phyloP scores from a whole-genome alignment of 2,797 vertebrate genomes.

The Pseudopleuronectes americanus region DNA sequence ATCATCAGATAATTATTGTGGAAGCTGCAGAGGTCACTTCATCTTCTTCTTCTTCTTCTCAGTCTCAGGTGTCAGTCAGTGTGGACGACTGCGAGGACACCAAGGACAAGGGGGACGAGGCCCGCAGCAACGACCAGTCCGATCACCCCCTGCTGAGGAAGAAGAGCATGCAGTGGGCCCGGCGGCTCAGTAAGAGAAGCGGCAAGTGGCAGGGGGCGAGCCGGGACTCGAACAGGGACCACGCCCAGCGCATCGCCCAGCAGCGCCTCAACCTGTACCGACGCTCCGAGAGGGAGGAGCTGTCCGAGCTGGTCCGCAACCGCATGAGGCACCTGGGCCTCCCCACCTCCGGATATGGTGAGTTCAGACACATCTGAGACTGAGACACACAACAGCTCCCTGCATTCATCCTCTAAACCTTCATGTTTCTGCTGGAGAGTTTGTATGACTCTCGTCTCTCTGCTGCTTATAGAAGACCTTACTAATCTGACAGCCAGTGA shows the following conservation, averaged over 20 bases:
- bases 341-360: conserved; percentile 93
- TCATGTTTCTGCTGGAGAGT: conserved; percentile 57
- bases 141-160: conserved; percentile 90
- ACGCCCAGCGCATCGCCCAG: conserved; percentile 87
- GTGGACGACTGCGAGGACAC: conserved; percentile 82
- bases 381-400: neutral
- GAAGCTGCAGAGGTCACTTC: neutral
- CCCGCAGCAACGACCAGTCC: conserved; percentile 83
- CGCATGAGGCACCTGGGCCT: conserved; percentile 96
- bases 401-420: neutral
- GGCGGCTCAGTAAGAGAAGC: conserved; percentile 89
- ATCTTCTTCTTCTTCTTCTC: neutral
- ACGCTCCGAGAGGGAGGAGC: conserved; percentile 93
- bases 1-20: too few relatives aligned
- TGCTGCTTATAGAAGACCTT: conserved; percentile 87
- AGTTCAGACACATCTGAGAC: conserved; percentile 60
- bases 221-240: conserved; percentile 87
- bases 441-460: conserved; percentile 32
- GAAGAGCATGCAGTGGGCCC: conserved; percentile 97
- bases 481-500: conserved; percentile 97
- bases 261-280: conserved; percentile 88
- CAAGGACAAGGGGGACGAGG: conserved; percentile 79
- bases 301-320: conserved; percentile 94
- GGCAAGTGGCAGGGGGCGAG: conserved; percentile 80
- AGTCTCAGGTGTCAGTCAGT: conserved; percentile 83